phyloP scores from a whole-genome alignment of 2,113 vertebrate genomes.

The Pollimyrus isidori region DNA sequence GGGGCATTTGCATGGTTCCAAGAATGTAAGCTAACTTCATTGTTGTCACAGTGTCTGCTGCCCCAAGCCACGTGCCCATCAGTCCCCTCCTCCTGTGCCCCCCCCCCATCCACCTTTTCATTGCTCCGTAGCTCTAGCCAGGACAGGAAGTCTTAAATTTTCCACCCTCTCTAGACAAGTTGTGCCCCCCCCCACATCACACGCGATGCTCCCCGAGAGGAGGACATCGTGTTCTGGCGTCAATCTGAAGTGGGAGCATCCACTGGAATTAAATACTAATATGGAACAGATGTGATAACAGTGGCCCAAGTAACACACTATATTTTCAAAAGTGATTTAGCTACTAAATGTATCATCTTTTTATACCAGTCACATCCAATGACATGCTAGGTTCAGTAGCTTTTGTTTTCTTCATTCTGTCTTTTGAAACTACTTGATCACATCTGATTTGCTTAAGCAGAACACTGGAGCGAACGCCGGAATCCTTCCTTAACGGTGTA shows the following conservation, averaged over 20 bases:
- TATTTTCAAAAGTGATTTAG: neutral
- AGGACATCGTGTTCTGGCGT: neutral
- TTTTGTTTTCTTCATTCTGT: neutral
- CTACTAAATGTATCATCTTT: neutral
- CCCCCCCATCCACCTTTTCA: neutral
- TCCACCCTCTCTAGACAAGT: neutral
- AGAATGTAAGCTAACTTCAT: neutral
- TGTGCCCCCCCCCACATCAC: neutral
- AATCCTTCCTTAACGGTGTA: neutral
- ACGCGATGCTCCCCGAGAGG: neutral
- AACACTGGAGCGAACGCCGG: neutral
- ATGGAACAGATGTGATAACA: neutral
- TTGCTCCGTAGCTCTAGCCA: neutral
- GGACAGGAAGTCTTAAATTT: conserved; percentile 15
- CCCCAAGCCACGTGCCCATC: neutral
- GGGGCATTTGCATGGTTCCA: neutral
- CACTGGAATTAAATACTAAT: neutral
- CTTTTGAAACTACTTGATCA: neutral
- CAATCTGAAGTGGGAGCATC: neutral
- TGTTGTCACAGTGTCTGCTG: neutral
- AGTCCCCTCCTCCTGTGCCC: neutral
- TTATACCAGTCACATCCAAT: neutral
- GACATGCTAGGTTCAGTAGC: neutral
- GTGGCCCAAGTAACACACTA: neutral
- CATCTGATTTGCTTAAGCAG: neutral